These are phyloP conservation scores for Coenonympha glycerion DNA, from an alignment of 2,888 invertebrate species.

Conservation along the genomic window DNA sequence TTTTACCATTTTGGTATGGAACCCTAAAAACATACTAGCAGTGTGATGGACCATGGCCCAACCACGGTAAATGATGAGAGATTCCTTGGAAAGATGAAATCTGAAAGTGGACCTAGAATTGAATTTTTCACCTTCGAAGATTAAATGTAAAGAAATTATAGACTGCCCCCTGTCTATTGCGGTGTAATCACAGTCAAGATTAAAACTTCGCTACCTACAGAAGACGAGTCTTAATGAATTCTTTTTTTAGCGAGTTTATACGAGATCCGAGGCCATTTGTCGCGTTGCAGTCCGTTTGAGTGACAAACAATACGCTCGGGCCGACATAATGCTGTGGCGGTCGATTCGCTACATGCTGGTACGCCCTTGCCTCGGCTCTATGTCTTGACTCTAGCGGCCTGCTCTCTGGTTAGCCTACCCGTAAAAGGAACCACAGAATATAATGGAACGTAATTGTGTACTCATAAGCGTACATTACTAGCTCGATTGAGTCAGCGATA, in stretches of 20 bases:
- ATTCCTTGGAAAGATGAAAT: no score
- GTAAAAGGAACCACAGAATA: constrained; percentile 59
- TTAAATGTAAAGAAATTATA: no score
- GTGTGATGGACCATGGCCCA: no score
- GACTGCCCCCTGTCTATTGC: no score
- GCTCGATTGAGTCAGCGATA: constrained; percentile 66
- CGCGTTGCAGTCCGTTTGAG: constrained; percentile 62
- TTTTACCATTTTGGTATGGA: no score
- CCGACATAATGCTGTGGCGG: constrained; percentile 61
- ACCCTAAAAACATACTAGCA: no score
- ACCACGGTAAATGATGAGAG: no score
- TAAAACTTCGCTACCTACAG: neutral
- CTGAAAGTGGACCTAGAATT: no score
- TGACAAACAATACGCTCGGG: constrained; percentile 66
- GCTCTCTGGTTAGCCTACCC: constrained; percentile 53
- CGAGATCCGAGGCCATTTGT: constrained; percentile 66
- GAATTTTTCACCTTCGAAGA: no score
- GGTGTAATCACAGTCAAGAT: neutral
- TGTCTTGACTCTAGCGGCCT: constrained; percentile 29
- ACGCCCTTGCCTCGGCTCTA: constrained; percentile 24
- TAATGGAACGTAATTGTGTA: constrained; percentile 72
- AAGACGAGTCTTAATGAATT: constrained; percentile 10
- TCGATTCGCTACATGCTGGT: constrained; percentile 30
- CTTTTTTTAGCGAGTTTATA: constrained; percentile 36
- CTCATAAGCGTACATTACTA: constrained; percentile 63